phyloP scores from a whole-genome alignment of 2,113 vertebrate species.

The Psilopsiagon aurifrons region DNA sequence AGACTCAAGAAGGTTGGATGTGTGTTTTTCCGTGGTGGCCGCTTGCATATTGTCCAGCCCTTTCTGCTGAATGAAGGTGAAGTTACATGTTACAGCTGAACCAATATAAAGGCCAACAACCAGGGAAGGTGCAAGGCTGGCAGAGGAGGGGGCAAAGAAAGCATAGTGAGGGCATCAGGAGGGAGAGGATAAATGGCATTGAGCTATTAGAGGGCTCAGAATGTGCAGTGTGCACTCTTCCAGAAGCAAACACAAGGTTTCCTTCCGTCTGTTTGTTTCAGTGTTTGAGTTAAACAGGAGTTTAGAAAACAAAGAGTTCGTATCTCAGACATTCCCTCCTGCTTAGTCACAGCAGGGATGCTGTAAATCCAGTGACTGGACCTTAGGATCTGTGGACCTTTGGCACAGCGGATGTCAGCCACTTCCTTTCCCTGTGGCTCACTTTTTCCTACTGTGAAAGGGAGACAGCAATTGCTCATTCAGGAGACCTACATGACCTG shows the following conservation, averaged over 20 bases:
- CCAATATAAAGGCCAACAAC: not conserved
- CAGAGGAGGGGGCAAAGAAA: not conserved
- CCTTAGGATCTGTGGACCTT: not conserved
- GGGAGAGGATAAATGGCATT: not conserved
- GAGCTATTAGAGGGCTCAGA: not conserved
- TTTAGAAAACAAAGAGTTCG: not conserved
- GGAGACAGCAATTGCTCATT: not conserved
- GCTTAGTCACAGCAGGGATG: not conserved
- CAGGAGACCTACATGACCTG: not conserved
- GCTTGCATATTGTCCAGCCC: not conserved
- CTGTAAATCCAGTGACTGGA: not conserved
- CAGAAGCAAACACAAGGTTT: not conserved
- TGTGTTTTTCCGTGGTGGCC: not conserved
- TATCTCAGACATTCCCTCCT: not conserved
- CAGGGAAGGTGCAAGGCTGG: not conserved
- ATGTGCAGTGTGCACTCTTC: accelerated
- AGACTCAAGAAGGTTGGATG: not conserved
- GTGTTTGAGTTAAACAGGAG: not conserved
- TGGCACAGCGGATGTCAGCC: not conserved
- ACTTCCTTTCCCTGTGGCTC: not conserved
- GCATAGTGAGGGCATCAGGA: not conserved
- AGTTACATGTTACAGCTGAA: not conserved
- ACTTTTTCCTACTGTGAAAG: conserved; percentile 32
- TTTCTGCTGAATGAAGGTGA: not conserved
- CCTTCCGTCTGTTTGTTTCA: not conserved